A percentile compares a stretch with the other conserved stretches of the same genome.
Evolutionary conservation across 2,797 vertebrate species (phyloP).

Genomic region (Podargus strigoides): DNA sequence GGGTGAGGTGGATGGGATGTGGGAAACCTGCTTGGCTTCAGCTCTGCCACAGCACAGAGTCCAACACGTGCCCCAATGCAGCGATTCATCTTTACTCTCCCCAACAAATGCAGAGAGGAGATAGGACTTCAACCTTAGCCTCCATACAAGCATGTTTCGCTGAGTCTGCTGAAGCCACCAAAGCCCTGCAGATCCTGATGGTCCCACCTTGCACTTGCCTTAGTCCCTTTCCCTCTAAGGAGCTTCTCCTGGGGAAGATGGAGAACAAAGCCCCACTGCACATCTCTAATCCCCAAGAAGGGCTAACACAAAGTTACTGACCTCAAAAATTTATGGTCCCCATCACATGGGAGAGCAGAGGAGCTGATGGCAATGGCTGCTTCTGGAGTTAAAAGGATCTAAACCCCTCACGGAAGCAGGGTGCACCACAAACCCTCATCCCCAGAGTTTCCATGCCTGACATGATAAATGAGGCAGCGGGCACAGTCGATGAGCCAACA

Average conservation of each 20-base stretch:
- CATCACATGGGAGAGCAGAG: background rate
- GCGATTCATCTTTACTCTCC: background rate
- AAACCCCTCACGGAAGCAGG: background rate
- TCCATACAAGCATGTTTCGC: rapidly evolving
- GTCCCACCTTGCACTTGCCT: background rate
- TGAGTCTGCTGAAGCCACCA: background rate
- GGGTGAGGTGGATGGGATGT: background rate
- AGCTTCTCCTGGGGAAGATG: background rate
- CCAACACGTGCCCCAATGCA: rapidly evolving
- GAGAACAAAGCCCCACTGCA: background rate
- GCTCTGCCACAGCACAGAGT: background rate
- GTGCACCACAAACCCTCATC: rapidly evolving
- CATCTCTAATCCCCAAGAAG: rapidly evolving
- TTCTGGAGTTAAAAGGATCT: background rate
- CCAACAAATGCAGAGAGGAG: background rate
- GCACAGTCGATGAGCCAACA: background rate
- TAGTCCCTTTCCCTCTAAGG: background rate
- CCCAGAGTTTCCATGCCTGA: background rate
- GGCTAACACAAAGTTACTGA: background rate
- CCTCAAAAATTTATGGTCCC: background rate
- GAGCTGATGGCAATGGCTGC: background rate
- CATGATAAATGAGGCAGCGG: background rate
- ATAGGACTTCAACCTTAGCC: background rate
- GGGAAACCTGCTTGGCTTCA: background rate
- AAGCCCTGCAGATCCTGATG: background rate